These are phyloP conservation scores for Drosophila funebris DNA, from an alignment of 1,140 invertebrate species.

Conservation along the genomic window DNA sequence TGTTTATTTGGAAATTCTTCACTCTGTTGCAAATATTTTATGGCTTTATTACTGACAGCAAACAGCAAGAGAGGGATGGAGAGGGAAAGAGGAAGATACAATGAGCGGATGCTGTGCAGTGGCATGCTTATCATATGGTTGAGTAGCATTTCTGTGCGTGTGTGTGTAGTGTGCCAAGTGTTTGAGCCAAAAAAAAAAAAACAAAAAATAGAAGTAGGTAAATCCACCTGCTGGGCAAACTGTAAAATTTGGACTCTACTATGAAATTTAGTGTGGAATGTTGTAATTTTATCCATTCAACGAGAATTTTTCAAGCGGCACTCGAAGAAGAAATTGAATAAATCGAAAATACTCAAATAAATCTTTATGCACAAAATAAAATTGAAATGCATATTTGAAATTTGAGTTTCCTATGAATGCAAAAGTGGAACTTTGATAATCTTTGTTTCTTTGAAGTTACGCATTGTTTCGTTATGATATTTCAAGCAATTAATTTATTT, in stretches of 20 bases:
- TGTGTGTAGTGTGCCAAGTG: not conserved
- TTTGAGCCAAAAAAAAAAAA: not conserved
- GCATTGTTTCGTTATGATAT: not conserved
- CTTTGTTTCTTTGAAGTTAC: constrained; percentile 1
- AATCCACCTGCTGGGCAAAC: constrained; percentile 6
- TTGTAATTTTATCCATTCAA: not conserved
- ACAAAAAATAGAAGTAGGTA: not conserved
- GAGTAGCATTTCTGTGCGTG: not conserved
- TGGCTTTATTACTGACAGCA: constrained; percentile 13
- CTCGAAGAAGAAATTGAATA: not conserved
- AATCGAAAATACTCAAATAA: not conserved
- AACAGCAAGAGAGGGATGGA: not conserved
- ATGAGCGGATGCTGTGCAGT: constrained; percentile 23
- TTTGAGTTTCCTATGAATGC: not conserved
- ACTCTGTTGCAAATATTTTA: constrained; percentile 49
- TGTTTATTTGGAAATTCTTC: constrained; percentile 54
- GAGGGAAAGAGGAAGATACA: not conserved
- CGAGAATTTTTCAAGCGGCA: constrained; percentile 3
- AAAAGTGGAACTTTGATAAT: not conserved
- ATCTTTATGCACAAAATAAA: not conserved
- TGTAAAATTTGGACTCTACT: constrained; percentile 8
- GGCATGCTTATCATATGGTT: constrained; percentile 32
- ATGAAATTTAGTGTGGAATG: not conserved
- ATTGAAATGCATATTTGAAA: not conserved
- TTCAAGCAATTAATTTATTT: constrained; percentile 3